Evolutionary conservation across 2,888 invertebrate genomes (phyloP), one percentile per base, ranked within the genome.

Genomic region (Myathropa florea): DNA sequence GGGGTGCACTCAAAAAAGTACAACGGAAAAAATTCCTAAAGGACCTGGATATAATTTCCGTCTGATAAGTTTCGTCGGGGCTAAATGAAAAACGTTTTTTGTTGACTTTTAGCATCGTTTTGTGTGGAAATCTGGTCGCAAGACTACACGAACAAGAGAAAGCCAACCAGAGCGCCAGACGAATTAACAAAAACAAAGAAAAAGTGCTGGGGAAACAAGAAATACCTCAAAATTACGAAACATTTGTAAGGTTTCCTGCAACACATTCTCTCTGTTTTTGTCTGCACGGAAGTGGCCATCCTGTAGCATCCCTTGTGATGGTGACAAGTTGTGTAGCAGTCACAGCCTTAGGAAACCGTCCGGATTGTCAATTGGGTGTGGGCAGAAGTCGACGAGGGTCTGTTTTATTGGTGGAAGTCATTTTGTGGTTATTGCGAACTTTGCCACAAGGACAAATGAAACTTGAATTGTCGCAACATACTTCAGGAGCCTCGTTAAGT

Each of bases 81-180:
- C 61, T 83, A 68, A 79, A 73, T 73, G 73, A 70, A 83, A 73
- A 46, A 18, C 68, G 61, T 39, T 79, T 73, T 73, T 72, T 79
- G 83, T 70, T 83, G 73, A 64, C 59, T 73, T 70, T 70, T 30
- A 63, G 68, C 63, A 55, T 59, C 36, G 72, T 55, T 79, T 39
- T 23, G 33, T 59, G 46, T 18, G 39, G 55, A 73, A 79, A 83
- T 79, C 83, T 68, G 68, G 33, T 73, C 55, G 46, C 39, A 6
- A 4, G 30, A 28, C 28, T 28, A 4, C 28, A 2, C 14, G 46
- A 18, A 7, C 18, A 2, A 18, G 46, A 6, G n/a, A n/a, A 18
- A 18, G 46, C 46, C 46, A 46, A 6, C 46, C n/a, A n/a, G n/a
- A n/a, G 39, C 4, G n/a, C 39, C 46, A 46, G 46, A 46, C 18